These are phyloP conservation scores for Cantharis rufa DNA, from an alignment of 2,888 invertebrate genomes.

Conservation along the genomic window DNA sequence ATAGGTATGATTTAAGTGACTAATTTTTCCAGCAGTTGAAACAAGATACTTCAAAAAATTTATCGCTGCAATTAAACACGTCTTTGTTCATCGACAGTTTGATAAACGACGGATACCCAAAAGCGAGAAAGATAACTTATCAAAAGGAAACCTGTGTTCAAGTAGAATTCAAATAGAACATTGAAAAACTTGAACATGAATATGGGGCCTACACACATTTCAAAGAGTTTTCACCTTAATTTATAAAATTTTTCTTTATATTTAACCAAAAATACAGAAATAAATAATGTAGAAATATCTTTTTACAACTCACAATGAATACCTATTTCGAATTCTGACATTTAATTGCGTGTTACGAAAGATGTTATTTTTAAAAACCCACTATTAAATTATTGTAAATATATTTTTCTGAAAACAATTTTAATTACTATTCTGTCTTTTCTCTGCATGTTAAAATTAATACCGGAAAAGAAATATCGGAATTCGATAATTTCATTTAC, in stretches of 20 bases:
- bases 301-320: neutral
- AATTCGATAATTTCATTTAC: too few species aligned
- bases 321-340: neutral
- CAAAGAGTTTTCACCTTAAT: neutral
- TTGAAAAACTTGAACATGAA: neutral
- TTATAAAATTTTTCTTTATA: neutral
- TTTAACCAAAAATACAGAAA: neutral
- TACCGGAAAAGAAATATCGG: too few species aligned
- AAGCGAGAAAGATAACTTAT: conserved; percentile 5
- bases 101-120: conserved; percentile 1
- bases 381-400: neutral
- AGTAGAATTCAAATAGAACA: neutral
- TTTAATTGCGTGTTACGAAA: neutral
- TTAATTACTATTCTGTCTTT: too few species aligned
- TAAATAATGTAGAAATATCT: neutral
- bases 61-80: conserved; percentile 4
- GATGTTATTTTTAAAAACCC: neutral
- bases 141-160: neutral
- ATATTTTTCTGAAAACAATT: neutral
- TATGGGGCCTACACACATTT: neutral
- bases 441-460: too few species aligned
- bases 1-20: neutral
- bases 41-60: neutral
- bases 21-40: neutral
- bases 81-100: conserved; percentile 4